Conservation (phyloP, 1,140 invertebrate genomes). For the Anastatus disparis region DNA sequence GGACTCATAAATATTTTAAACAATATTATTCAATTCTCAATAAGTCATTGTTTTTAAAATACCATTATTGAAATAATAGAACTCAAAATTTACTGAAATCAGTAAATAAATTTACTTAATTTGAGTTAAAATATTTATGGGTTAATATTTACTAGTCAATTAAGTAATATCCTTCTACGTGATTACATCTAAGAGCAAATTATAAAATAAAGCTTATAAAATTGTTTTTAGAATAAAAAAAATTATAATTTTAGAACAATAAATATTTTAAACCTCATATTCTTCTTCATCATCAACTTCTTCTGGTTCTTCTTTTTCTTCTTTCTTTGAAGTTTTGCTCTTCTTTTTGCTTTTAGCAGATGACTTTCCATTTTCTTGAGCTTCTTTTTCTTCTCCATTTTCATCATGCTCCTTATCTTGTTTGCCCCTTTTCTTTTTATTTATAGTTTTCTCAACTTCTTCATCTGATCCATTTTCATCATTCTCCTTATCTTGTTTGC, state of each 20-base stretch:
- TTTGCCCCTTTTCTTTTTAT: conserved; percentile 52
- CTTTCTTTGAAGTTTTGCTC: not conserved
- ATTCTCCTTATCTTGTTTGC: conserved; percentile 33
- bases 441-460: conserved; percentile 41
- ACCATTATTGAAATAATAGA: no score
- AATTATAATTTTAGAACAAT: not conserved
- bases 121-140: no score
- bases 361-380: conserved; percentile 27
- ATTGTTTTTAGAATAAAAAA: not conserved
- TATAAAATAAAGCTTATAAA: not conserved
- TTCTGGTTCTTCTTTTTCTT: conserved; percentile 21
- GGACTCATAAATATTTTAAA: no score
- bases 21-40: no score
- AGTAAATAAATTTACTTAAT: no score
- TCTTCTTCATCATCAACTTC: conserved; percentile 48
- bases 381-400: conserved; percentile 53
- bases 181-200: not conserved
- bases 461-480: conserved; percentile 40
- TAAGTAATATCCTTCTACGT: not conserved
- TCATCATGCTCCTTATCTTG: conserved; percentile 41
- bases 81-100: no score
- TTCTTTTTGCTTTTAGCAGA: conserved; percentile 31
- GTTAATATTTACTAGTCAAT: no score
- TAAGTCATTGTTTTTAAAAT: no score
- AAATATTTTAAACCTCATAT: conserved; percentile 53